Base-by-base conservation (phyloP, 1,140 invertebrate genomes). In the Trypoxylus dichotomus region DNA sequence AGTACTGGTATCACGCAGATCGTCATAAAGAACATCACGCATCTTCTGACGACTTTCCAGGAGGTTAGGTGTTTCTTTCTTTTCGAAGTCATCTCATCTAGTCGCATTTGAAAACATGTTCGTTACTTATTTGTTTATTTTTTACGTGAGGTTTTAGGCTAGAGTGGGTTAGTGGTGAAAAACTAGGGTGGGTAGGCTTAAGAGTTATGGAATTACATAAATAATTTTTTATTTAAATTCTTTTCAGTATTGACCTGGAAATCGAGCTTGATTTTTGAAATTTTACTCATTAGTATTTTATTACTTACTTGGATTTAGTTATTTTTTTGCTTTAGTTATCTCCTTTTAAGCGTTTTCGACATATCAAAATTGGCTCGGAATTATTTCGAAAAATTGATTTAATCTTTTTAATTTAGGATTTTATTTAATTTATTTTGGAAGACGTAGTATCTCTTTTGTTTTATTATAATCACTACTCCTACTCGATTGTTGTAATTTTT, bases 1-100 rank as follows among this genome's bases (percentile, higher is more conserved):
- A 86, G 76, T 42, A 86, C 84, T 1, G 85, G 85, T 29, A 86
- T 81, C 24, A 86, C 80, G 79, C 85, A 86, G 21, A 86, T 82
- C n/a, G 85, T 83, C 63, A 83, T 85, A 78, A 86, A 85, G 80
- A 85, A 85, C 27, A 85, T 79, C 74, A 86, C 83, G 78, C 85
- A 86, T 82, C 85, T 80, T 79, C 84, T 77, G n/a, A 85, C 77
- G 24, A 83, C 83, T 77, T 82, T 85, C 85, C 84, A 85, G 60
- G 83, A 71, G 11, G 72, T 43, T 11, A 75, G 37, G 42, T 77
- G 41, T 76, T 75, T 47, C 37, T 73, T 73, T n/a, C 71, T 29
- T n/a, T 32, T 42, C 25, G 37, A 73, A 73, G 21, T 73, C 80
- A 77, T 76, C 60, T 63, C 60, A 63, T 19, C 60, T 63, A 24